Base-by-base conservation (phyloP, 1,140 invertebrate species). In the Oryctes rhinoceros region DNA sequence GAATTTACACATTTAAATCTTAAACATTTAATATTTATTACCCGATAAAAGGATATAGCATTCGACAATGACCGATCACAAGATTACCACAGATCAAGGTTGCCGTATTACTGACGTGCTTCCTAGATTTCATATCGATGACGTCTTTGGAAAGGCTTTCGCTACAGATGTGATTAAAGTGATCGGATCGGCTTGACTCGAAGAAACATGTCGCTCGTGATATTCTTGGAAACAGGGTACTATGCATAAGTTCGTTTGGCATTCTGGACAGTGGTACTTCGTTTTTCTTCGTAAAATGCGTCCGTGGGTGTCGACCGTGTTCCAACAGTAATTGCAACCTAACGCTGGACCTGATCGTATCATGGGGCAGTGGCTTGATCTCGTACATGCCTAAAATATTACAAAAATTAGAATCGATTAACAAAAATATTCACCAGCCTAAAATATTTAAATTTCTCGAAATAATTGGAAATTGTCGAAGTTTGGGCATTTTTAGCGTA, bases 221-320 rank as follows among this genome's bases (percentile, higher is more conserved):
- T 94, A 95, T 85, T 94, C 93, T 87, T 96, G 94, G 88, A 95
- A 96, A 86, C 94, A 96, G 35, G 94, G 94, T 65, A 96, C 94
- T 84, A 96, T 95, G 88, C 95, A 96, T 65, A 96, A 89, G 88
- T 96, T 96, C 62, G 93, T 95, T 85, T 94, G 93, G 87, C 95
- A 96, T 85, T 96, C 94, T 1, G 94, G 94, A 89, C 95, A 96
- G 86, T 95, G 94, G 86, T 96, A 96, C 87, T 96, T 96, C 4
- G 95, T 96, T 90, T 96, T 96, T 79, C 95, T 89, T 24, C 95
- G 89, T 49, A 96, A 89, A 83, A 95, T 96, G 67, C 94, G 88
- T 24, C 94, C 94, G 88, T 94, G 92, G 49, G 90, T 91, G 84
- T 96, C 94, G 65, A 95, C 93, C 0, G 94, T 95, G 84, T 96